phyloP scores from a whole-genome alignment of 2,797 vertebrate genomes.

The Schizothorax lantsangensis region DNA sequence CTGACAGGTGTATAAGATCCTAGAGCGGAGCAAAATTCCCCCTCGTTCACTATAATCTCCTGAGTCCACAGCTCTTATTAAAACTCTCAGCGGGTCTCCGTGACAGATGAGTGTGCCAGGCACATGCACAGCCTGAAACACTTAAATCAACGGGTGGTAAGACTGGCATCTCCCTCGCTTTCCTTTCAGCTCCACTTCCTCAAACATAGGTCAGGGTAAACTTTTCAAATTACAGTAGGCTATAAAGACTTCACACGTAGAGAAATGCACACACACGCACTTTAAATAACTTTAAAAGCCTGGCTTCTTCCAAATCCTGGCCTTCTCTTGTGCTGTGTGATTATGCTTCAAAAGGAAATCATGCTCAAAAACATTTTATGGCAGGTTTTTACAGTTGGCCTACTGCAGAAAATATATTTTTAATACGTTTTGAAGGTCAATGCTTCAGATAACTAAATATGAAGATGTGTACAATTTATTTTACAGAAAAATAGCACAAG shows the following conservation, averaged over 20 bases:
- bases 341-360: not conserved
- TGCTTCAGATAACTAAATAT: not conserved
- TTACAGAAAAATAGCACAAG: not conserved
- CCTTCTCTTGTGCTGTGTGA: not conserved
- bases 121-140: constrained; percentile 64
- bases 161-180: constrained; percentile 60
- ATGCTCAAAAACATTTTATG: not conserved
- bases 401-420: not conserved
- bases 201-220: constrained; percentile 45
- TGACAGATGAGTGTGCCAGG: constrained; percentile 56
- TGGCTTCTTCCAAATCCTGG: not conserved
- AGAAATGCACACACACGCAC: not conserved
- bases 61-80: constrained; percentile 47
- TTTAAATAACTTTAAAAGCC: constrained; percentile 21
- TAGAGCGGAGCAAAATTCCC: constrained; percentile 13
- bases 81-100: constrained; percentile 57
- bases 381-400: not conserved
- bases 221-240: constrained; percentile 45
- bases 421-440: not conserved
- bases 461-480: not conserved
- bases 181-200: constrained; percentile 51
- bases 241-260: constrained; percentile 44
- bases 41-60: constrained; percentile 27
- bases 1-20: constrained; percentile 30
- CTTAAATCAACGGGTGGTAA: constrained; percentile 66